Evolutionary conservation across 2,797 vertebrate genomes (phyloP), one percentile per base, ranked within the genome.

Genomic region (Artibeus jamaicensis): DNA sequence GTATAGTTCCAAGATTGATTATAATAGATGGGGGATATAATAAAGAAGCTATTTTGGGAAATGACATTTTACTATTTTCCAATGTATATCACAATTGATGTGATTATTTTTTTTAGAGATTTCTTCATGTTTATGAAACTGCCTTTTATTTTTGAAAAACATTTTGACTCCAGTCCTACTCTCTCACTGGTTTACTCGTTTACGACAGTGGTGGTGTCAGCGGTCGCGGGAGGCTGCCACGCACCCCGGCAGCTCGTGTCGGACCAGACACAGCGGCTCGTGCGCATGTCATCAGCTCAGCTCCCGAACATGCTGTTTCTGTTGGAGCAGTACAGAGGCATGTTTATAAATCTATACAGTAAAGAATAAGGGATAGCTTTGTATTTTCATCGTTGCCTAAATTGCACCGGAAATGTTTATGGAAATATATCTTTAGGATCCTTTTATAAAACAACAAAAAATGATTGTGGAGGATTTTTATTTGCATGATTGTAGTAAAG

Each of bases 401-500:
- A 98, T 97, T 98, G 97, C 98, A 98, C 98, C 98, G 91, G 98
- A 97, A 98, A 98, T 98, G 81, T 98, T 98, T 98, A 98, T 97
- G 97, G 95, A 97, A 97, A 97, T 98, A 91, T 96, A 98, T 97
- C 97, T 98, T 97, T 97, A 98, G 98, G 93, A 97, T 96, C 97
- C 97, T 98, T 99, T 98, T 98, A 97, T 98, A 98, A 97, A 98
- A 97, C 98, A 94, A 98, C 78, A 96, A 97, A 96, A 97, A 97
- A 90, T 97, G 91, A 97, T 95, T 98, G 97, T 97, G 97, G 94
- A 97, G 91, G 97, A 94, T 97, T 98, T 98, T 98, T 98, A 97
- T 98, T 98, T 98, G 98, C 98, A 98, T 98, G 98, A 97, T 97
- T 95, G 96, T 91, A 96, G 78, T 95, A 98, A 97, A 94, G 96